Base-by-base conservation (phyloP, 2,888 invertebrate species). In the Argynnis bischoffii region DNA sequence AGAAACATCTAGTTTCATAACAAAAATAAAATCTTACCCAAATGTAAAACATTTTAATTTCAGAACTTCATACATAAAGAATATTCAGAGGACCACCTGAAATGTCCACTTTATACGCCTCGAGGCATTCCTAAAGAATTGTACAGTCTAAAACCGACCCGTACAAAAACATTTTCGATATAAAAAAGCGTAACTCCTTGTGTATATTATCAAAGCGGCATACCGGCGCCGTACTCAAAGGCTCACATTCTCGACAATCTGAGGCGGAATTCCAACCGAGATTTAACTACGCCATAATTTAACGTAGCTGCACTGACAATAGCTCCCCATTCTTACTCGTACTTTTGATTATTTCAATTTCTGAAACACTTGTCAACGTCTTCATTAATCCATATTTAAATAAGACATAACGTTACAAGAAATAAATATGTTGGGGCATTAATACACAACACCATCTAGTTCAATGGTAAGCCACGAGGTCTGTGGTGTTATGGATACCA, bases 261-360 rank as follows among this genome's bases (percentile, higher is more conserved):
- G 74, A 73, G 75, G 74, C 71, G 71, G 74, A 75, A 78, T 81
- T 79, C 78, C 78, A 59, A 64, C 70, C 65, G 76, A 76, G 78
- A 79, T 80, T 80, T 80, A 79, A 80, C 77, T 74, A 73, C 74
- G 75, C 72, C 71, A 76, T 79, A 79, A 79, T 79, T 80, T 76
- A 74, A 72, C 74, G 75, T 76, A 41, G 35, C 35, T 75, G 74
- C 75, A 77, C 65, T 72, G 71, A 71, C 72, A 70, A 70, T 66
- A 53, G 67, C 73, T 64, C 64, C 66, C 67, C 65, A 41, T 71
- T 73, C 71, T 68, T 68, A 64, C 70, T 67, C 63, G 18, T 59
- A 54, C 64, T 64, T 63, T 55, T 66, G 54, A 66, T 60, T 66
- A 61, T 50, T 31, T 51, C 51, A 51, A 51, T 16, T 31, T 14